These are phyloP conservation scores for Cheilosia urbana DNA, from an alignment of 2,888 invertebrate species.

Conservation along the genomic window DNA sequence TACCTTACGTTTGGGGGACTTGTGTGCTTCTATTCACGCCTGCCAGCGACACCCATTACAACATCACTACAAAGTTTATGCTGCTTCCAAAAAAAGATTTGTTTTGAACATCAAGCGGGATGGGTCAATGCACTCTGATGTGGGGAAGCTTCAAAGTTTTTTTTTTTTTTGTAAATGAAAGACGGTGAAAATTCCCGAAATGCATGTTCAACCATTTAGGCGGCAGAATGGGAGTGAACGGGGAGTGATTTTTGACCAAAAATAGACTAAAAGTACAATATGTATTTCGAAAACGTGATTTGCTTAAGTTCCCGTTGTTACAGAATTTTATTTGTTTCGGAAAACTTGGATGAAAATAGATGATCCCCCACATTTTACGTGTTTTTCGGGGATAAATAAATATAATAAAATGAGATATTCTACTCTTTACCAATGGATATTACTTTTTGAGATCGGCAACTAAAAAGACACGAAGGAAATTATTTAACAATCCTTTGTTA, in stretches of 20 bases:
- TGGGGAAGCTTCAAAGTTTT: constrained; percentile 36
- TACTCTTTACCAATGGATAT: too few relatives aligned
- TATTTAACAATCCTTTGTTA: too few relatives aligned
- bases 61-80: constrained; percentile 4
- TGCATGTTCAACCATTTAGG: constrained; percentile 25
- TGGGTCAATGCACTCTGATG: constrained; percentile 37
- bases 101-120: constrained; percentile 7
- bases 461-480: too few relatives aligned
- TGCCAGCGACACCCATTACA: constrained; percentile 17
- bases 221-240: not conserved
- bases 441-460: too few relatives aligned
- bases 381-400: not conserved
- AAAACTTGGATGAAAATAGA: constrained; percentile 27
- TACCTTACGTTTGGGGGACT: constrained; percentile 35
- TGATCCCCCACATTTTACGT: constrained; percentile 6
- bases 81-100: constrained; percentile 30
- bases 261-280: not conserved
- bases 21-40: not conserved
- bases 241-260: constrained; percentile 4
- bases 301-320: not conserved
- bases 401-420: not conserved
- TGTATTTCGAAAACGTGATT: not conserved
- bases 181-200: not conserved
- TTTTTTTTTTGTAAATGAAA: not conserved
- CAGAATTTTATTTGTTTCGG: not conserved